Percentiles rank a stretch among this genome's conserved stretches.
Evolutionary conservation across 2,113 vertebrate genomes (phyloP).

Genomic region (Peromyscus leucopus): DNA sequence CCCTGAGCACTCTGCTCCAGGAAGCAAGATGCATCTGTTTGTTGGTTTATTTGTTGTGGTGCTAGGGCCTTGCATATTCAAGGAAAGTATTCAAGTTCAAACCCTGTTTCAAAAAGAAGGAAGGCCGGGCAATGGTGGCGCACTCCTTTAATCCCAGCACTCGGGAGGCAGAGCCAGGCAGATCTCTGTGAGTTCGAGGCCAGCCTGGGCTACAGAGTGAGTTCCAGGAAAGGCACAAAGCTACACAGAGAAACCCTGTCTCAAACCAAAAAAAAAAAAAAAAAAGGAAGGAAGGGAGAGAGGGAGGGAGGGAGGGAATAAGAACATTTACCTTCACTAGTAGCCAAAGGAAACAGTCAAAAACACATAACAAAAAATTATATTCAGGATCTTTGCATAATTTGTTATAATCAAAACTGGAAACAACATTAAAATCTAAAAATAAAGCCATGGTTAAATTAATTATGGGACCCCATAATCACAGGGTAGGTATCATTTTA

Average conservation of each 20-base stretch:
- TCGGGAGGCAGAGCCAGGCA: no score
- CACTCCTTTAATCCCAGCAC: no score
- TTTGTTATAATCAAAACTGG: neutral
- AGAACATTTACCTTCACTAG: neutral
- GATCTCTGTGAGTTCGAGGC: no score
- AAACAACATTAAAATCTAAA: slow-evolving; percentile 33
- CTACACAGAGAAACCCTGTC: neutral
- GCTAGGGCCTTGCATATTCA: neutral
- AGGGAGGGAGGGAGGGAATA: neutral
- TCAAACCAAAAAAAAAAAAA: neutral
- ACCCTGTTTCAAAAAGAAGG: neutral
- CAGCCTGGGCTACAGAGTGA: no score
- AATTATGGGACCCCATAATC: neutral
- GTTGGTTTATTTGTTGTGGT: neutral
- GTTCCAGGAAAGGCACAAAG: no score
- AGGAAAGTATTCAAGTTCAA: neutral
- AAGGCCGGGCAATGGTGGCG: neutral
- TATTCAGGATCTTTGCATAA: neutral
- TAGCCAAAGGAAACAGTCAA: slow-evolving; percentile 12
- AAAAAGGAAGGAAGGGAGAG: neutral
- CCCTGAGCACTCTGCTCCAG: neutral
- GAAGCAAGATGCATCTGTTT: neutral
- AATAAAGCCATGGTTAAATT: neutral
- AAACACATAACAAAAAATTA: neutral
- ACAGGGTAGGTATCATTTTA: neutral